Evolutionary conservation across 2,113 vertebrate species (phyloP).

Genomic region (Oreochromis spilurus): DNA sequence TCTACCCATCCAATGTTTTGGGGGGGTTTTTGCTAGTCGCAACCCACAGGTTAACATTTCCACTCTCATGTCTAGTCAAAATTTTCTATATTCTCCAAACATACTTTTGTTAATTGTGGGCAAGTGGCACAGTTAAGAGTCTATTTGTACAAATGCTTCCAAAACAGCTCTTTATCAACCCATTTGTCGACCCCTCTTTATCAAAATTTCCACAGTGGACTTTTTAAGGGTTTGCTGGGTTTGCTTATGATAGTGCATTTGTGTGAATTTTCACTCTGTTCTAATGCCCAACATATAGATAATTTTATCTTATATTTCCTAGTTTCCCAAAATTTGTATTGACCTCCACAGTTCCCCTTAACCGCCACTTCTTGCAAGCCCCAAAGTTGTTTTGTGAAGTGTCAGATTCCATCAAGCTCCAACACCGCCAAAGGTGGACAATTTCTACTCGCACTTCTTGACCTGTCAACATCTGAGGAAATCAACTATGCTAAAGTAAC

Average conservation of each 20-base stretch:
- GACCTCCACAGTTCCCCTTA: not conserved
- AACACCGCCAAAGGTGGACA: not conserved
- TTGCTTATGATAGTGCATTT: not conserved
- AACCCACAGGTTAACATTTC: not conserved
- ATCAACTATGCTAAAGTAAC: not conserved
- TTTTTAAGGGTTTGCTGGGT: not conserved
- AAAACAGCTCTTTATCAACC: not conserved
- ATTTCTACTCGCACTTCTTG: not conserved
- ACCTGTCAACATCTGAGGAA: not conserved
- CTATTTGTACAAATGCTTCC: not conserved
- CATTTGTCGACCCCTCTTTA: not conserved
- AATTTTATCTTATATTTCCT: not conserved
- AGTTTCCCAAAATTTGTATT: not conserved
- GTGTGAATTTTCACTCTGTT: not conserved
- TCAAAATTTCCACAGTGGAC: not conserved
- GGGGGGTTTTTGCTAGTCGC: not conserved
- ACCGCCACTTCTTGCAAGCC: not conserved
- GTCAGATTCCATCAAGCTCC: not conserved
- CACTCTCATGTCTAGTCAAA: not conserved
- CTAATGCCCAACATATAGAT: not conserved
- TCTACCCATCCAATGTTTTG: not conserved
- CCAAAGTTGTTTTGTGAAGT: not conserved
- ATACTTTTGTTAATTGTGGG: not conserved
- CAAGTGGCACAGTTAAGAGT: not conserved
- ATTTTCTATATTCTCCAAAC: not conserved